Percentiles rank a stretch among this genome's conserved stretches.
Evolutionary conservation across 2,797 vertebrate species (phyloP).

Genomic region (Octomys mimax): DNA sequence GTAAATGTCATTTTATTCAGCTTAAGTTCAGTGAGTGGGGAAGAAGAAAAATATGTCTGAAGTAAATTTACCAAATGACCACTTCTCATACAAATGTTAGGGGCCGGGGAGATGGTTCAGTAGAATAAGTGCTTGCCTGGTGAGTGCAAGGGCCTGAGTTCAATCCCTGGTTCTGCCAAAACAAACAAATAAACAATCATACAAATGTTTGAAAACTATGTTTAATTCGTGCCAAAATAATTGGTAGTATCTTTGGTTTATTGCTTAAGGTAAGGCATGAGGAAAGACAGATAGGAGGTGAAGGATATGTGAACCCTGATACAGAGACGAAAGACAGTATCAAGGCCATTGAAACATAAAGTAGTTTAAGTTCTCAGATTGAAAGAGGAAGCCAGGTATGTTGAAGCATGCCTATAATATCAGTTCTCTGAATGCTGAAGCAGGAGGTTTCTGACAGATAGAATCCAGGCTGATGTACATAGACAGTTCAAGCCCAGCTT

Average conservation of each 20-base stretch:
- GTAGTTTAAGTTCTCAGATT: background rate
- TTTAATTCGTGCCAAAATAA: background rate
- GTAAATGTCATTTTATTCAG: background rate
- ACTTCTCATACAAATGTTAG: constrained; percentile 6
- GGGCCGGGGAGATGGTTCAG: no score
- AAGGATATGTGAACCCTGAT: background rate
- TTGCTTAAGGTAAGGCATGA: background rate
- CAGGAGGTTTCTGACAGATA: background rate
- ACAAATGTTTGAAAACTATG: background rate
- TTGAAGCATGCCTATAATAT: background rate
- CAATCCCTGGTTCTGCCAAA: no score
- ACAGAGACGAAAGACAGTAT: background rate
- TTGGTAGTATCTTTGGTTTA: background rate
- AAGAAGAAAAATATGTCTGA: background rate
- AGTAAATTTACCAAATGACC: constrained; percentile 20
- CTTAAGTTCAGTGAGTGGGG: background rate
- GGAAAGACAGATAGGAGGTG: background rate
- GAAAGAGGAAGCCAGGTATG: background rate
- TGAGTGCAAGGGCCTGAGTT: no score
- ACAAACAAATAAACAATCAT: background rate
- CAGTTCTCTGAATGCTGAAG: background rate
- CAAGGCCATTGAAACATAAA: background rate
- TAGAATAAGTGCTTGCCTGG: no score
- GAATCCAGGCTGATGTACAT: background rate
- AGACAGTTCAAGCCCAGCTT: background rate